Base-by-base conservation (phyloP, 2,113 vertebrate species). In the Heterotis niloticus region DNA sequence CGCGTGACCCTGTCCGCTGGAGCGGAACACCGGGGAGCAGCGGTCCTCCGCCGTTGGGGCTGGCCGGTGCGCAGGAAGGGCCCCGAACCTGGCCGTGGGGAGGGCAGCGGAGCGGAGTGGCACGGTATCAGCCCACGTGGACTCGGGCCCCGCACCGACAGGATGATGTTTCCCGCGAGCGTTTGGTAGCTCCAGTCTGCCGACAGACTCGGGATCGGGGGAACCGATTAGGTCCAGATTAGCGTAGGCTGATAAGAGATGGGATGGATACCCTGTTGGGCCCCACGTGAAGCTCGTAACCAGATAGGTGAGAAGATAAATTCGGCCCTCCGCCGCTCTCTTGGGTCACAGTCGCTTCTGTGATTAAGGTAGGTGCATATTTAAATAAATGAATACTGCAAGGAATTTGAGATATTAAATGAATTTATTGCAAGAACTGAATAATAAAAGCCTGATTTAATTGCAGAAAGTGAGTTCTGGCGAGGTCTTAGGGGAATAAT, bases 301-400 rank as follows among this genome's bases (percentile, higher is more conserved):
- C 82, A 85, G 83, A 89, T 88, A 75, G 82, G 90, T 87, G 83
- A 81, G 87, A 86, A 81, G 85, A 86, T 85, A 80, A 83, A 79
- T 89, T 74, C 81, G 80, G 74, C 83, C 80, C 76, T 75, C 78
- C 83, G 75, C 82, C 81, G 78, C 78, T 84, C 83, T 83, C 85
- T 81, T 81, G 84, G 85, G 83, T 86, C 82, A 5, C 9, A 83
- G 87, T 82, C 82, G 79, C 85, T 57, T 88, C 89, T 88, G 87
- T 90, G 91, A 91, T 91, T 92, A 91, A 90, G 89, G 88, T 91
- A 85, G 85, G 88, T 76, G 81, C 79, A 82, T 90, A 88, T 89
- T 89, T 83, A 88, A 90, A 85, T 86, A 83, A 85, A 91, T 88
- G 90, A 90, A 91, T 89, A 90, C 87, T 75, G 78, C 52, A 80